Conservation (phyloP, 1,140 invertebrate genomes). For the Pseudomyrmex cubaensis region DNA sequence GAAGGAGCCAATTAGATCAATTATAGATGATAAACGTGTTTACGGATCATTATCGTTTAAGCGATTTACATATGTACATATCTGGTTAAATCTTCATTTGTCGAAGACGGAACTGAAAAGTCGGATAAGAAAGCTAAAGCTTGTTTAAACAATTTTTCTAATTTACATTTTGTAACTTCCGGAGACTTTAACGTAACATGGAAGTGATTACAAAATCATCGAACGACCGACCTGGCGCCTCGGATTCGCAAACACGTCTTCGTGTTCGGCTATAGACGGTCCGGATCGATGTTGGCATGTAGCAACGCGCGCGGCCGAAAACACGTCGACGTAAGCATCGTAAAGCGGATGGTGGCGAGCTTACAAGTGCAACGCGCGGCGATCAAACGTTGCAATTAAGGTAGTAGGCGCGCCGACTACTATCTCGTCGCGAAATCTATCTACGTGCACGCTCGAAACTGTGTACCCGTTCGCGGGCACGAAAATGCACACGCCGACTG, state of each 20-base stretch:
- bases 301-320: constrained; percentile 23
- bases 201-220: constrained; percentile 42
- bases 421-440: constrained; percentile 69
- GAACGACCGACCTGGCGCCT: not conserved
- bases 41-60: constrained; percentile 38
- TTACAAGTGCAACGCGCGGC: constrained; percentile 70
- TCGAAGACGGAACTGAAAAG: not conserved
- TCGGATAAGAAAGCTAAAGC: not conserved
- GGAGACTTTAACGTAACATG: no score
- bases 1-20: constrained; percentile 39
- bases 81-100: constrained; percentile 7
- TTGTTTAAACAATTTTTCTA: constrained; percentile 26
- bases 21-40: constrained; percentile 35
- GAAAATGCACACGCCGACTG: constrained; percentile 65
- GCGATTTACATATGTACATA: not conserved
- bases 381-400: constrained; percentile 78
- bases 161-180: constrained; percentile 3
- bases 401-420: constrained; percentile 63
- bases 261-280: constrained; percentile 1
- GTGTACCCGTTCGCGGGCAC: constrained; percentile 60
- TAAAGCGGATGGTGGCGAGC: constrained; percentile 65
- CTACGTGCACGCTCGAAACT: constrained; percentile 46
- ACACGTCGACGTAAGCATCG: constrained; percentile 57
- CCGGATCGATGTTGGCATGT: constrained; percentile 48
- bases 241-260: constrained; percentile 23